phyloP scores from a whole-genome alignment of 2,797 vertebrate species.

The Cottoperca gobio region DNA sequence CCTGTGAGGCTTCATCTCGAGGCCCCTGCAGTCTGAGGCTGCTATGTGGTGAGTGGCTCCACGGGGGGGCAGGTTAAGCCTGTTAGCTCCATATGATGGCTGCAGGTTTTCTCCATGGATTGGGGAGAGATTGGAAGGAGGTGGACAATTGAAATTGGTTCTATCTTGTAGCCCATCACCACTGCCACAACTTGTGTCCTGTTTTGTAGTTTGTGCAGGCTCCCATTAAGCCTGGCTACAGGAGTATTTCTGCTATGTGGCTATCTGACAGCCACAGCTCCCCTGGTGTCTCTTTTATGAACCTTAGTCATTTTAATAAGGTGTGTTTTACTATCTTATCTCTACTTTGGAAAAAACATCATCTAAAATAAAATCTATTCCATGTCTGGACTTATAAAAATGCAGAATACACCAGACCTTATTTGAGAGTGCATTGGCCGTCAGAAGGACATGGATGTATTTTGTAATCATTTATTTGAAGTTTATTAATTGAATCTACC shows the following conservation, averaged over 20 bases:
- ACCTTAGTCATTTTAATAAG: constrained; percentile 75
- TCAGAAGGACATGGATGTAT: constrained; percentile 61
- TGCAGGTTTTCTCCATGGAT: constrained; percentile 38
- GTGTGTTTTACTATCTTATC: constrained; percentile 72
- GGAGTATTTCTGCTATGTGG: constrained; percentile 54
- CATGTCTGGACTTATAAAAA: constrained; percentile 42
- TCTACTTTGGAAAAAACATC: constrained; percentile 69
- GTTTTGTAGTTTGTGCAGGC: constrained; percentile 47
- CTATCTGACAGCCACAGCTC: constrained; percentile 65
- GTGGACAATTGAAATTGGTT: constrained; percentile 41
- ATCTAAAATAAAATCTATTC: constrained; percentile 62
- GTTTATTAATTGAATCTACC: constrained; percentile 80
- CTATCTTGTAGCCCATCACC: constrained; percentile 37
- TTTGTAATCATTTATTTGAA: constrained; percentile 82
- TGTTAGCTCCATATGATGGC: constrained; percentile 66
- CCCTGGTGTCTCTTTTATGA: constrained; percentile 67
- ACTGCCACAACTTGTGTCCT: constrained; percentile 8
- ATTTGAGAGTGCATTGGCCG: constrained; percentile 51
- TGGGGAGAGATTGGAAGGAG: constrained; percentile 10
- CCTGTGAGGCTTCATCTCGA: constrained; percentile 37
- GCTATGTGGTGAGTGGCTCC: constrained; percentile 54
- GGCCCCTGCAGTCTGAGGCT: constrained; percentile 48
- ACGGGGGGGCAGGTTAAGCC: constrained; percentile 70
- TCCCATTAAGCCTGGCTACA: constrained; percentile 53
- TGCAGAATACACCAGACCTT: constrained; percentile 46